Base-by-base conservation (phyloP, 1,140 invertebrate species). In the Aphelenchoides fujianensis region DNA sequence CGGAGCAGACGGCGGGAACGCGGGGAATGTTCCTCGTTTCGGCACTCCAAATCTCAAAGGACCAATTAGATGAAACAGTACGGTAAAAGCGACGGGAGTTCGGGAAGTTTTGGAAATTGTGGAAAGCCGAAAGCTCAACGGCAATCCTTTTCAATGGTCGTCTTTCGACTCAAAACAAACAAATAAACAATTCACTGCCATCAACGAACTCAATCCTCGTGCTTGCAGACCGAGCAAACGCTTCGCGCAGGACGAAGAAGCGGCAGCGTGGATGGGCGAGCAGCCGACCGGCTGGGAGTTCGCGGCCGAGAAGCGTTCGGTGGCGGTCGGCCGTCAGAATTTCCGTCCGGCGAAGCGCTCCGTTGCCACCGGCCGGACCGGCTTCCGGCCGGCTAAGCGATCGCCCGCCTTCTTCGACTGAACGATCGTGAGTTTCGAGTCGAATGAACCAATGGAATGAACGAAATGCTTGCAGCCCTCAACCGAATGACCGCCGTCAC, bases 351-450 rank as follows among this genome's bases (percentile, higher is more conserved):
- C 31, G 5, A 71, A 71, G 41, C 35, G 70, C 3, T 48, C 34
- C 19, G 34, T 71, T 16, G 70, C 70, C 31, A 69, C 31, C 5
- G 61, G 61, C 1, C n/a, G 70, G 30, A 35, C 36, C 5, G 70
- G 70, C 19, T 71, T 71, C 41, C 70, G 70, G 32, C 70, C 70
- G 28, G 70, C 57, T 16, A 71, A 71, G 59, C 23, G 63, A 3
- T 67, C 19, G 5, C n/a, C 35, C 30, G 32, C 63, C 7, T 31
- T 61, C n/a, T n/a, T n/a, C n/a, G n/a, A n/a, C n/a, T n/a, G n/a
- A n/a, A n/a, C n/a, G n/a, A n/a, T n/a, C n/a, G 59, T 61, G 2
- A 61, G n/a, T n/a, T 61, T 61, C 59, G 59, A 31, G 36, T 27
- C 31, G n/a, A 61, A 28, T 61, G 59, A 61, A 61, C 31, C 36